Evolutionary conservation across 1,140 invertebrate genomes (phyloP).

Genomic region (Tetragnatha versicolor): DNA sequence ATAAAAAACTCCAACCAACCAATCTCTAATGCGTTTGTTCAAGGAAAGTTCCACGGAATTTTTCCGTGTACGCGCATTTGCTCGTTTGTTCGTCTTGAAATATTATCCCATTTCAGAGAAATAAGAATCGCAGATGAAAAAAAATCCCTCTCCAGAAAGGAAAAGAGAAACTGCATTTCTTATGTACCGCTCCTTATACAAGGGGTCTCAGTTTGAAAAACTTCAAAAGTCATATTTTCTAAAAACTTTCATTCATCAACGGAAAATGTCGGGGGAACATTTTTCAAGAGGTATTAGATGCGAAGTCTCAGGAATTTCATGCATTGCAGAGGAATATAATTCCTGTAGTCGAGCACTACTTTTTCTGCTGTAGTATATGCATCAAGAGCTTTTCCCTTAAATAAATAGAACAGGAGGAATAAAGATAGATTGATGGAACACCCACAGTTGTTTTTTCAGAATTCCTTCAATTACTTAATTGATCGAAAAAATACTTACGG

Average conservation of each 20-base stretch:
- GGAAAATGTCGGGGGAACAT: constrained; percentile 21
- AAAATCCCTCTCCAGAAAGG: neutral
- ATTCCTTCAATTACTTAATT: too few species aligned
- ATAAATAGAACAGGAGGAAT: constrained; percentile 28
- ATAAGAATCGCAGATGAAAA: neutral
- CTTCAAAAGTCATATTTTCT: constrained; percentile 26
- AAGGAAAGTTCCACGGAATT: too few species aligned
- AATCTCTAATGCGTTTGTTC: too few species aligned
- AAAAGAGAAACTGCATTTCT: neutral
- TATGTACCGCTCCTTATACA: neutral
- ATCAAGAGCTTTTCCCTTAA: constrained; percentile 1
- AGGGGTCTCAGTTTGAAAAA: constrained; percentile 6
- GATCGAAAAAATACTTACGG: too few species aligned
- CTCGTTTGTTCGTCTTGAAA: constrained; percentile 12
- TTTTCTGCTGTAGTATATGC: constrained; percentile 3
- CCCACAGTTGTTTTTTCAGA: too few species aligned
- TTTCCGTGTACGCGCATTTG: too few species aligned
- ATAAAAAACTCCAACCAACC: too few species aligned
- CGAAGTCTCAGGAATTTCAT: constrained; percentile 17
- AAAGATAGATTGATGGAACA: too few species aligned
- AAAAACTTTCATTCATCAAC: constrained; percentile 40
- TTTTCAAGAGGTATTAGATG: constrained; percentile 31
- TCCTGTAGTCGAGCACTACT: neutral
- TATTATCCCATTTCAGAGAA: constrained; percentile 14
- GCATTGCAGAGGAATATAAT: constrained; percentile 20